Percentiles rank a stretch among this genome's conserved stretches.
phyloP scores from a whole-genome alignment of 1,140 invertebrate species.

The Ooceraea biroi region DNA sequence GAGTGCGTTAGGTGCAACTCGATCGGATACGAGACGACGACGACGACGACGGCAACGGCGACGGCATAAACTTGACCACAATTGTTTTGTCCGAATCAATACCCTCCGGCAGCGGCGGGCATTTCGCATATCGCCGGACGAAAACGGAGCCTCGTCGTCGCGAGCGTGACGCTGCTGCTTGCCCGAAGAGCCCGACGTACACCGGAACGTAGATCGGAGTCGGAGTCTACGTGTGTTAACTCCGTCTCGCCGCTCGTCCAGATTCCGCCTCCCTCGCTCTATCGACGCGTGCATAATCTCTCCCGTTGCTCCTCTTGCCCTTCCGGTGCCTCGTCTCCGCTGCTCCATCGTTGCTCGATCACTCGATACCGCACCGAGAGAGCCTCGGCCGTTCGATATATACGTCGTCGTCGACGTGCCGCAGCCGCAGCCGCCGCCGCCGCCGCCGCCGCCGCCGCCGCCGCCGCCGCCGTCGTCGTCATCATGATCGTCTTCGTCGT shows the following conservation, averaged over 20 bases:
- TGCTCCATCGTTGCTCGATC: constrained; percentile 39
- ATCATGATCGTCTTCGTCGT: constrained; percentile 13
- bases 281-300: constrained; percentile 20
- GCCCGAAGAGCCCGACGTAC: too few species aligned
- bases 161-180: too few species aligned
- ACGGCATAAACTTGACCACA: constrained; percentile 61
- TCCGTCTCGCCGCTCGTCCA: too few species aligned
- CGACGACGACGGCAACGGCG: not conserved
- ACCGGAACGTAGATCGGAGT: too few species aligned
- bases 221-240: too few species aligned
- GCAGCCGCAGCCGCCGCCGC: not conserved
- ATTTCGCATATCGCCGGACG: constrained; percentile 70
- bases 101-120: constrained; percentile 68
- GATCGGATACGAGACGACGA: not conserved
- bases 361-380: not conserved
- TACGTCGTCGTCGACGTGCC: not conserved
- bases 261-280: constrained; percentile 11
- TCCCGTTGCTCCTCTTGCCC: too few species aligned
- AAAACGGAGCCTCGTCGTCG: constrained; percentile 49
- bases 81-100: constrained; percentile 78
- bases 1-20: constrained; percentile 20
- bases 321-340: constrained; percentile 24
- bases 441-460: not conserved
- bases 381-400: too few species aligned
- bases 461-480: not conserved